Percentiles rank a stretch among this genome's conserved stretches.
Evolutionary conservation across 2,888 invertebrate genomes (phyloP).

Genomic region (Scelioninae gen. 2): DNA sequence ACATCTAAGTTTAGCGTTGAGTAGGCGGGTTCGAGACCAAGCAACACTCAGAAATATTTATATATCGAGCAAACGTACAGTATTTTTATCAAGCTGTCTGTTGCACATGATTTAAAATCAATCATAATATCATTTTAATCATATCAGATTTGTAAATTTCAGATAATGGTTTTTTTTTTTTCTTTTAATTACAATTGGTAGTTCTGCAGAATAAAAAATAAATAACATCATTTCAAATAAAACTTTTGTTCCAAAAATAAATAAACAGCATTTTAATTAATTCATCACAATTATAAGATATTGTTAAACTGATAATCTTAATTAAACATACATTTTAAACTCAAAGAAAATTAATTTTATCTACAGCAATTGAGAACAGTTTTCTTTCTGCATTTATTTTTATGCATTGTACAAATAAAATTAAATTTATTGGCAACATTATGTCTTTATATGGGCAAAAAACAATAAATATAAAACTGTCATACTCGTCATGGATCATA

Average conservation of each 20-base stretch:
- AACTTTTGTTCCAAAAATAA: too few relatives aligned
- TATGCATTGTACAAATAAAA: slow-evolving; percentile 15
- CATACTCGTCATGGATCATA: slow-evolving; percentile 24
- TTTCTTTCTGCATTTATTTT: slow-evolving; percentile 19
- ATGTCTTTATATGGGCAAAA: too few relatives aligned
- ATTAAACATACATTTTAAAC: slow-evolving; percentile 65
- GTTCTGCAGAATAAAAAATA: too few relatives aligned
- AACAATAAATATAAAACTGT: slow-evolving; percentile 20
- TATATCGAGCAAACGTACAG: slow-evolving; percentile 69
- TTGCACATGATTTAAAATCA: slow-evolving; percentile 48
- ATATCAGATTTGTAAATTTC: too few relatives aligned
- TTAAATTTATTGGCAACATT: slow-evolving; percentile 15
- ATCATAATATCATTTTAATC: too few relatives aligned
- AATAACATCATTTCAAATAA: too few relatives aligned
- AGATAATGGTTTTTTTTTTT: too few relatives aligned
- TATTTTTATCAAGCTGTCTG: slow-evolving; percentile 70
- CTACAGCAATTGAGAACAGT: too few relatives aligned
- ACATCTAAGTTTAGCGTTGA: too few relatives aligned
- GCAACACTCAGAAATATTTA: slow-evolving; percentile 73
- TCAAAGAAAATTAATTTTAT: not conserved
- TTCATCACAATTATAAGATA: too few relatives aligned
- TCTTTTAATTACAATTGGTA: too few relatives aligned
- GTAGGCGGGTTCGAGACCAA: slow-evolving; percentile 72
- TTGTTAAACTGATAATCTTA: slow-evolving; percentile 65
- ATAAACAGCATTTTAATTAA: too few relatives aligned